Evolutionary conservation across 2,888 invertebrate species (phyloP).

Genomic region (Nemoura dubitans): DNA sequence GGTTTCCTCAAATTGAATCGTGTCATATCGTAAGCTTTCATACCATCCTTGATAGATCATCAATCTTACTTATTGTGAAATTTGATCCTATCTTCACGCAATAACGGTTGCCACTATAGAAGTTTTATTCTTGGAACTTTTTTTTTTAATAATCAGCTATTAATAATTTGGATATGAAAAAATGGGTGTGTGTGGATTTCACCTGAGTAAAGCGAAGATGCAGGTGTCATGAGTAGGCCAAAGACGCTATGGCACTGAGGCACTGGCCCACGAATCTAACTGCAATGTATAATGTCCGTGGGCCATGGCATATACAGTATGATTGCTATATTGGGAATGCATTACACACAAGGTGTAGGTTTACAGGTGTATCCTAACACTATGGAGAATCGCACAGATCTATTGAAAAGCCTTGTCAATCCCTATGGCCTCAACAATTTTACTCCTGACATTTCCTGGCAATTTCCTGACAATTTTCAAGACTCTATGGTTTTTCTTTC

Average conservation of each 20-base stretch:
- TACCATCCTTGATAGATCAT: background rate
- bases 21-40: background rate
- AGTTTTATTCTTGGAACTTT: background rate
- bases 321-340: too few species aligned
- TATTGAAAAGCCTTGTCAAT: too few species aligned
- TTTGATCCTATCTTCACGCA: background rate
- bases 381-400: too few species aligned
- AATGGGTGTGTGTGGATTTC: background rate
- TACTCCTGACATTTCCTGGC: too few species aligned
- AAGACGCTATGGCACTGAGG: background rate
- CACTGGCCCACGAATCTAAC: background rate
- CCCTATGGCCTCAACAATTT: too few species aligned
- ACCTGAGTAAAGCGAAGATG: background rate
- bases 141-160: background rate
- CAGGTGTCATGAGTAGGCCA: conserved; percentile 12
- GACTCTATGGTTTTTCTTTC: background rate
- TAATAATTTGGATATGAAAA: background rate
- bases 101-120: background rate
- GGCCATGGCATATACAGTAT: too few species aligned
- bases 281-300: too few species aligned
- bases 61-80: background rate
- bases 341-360: too few species aligned
- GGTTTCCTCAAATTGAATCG: background rate
- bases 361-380: too few species aligned
- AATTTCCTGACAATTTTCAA: too few species aligned